A percentile compares a stretch with the other conserved stretches of the same genome.
phyloP scores from a whole-genome alignment of 2,113 vertebrate genomes.

The Gadus chalcogrammus region DNA sequence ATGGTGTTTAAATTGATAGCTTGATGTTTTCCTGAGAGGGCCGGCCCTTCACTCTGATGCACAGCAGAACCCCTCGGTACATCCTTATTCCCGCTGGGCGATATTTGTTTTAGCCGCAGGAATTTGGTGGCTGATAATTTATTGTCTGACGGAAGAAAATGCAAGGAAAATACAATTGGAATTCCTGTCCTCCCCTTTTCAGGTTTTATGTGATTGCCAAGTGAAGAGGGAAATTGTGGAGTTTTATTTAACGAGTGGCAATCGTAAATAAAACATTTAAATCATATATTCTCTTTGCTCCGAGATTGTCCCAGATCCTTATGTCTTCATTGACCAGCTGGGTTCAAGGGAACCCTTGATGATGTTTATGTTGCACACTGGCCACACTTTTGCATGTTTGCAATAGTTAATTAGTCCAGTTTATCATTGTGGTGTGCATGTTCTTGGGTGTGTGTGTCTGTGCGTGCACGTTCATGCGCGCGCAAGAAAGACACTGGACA shows the following conservation, averaged over 20 bases:
- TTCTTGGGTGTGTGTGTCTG: not conserved
- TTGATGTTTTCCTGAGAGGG: constrained; percentile 53
- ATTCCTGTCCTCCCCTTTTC: too few relatives aligned
- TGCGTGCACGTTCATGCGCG: not conserved
- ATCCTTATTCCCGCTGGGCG: constrained; percentile 59
- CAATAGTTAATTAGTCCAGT: constrained; percentile 6
- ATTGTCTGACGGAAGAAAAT: constrained; percentile 61
- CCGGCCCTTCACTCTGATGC: constrained; percentile 61
- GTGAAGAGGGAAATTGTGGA: too few relatives aligned
- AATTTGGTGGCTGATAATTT: constrained; percentile 66
- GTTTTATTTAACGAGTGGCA: too few relatives aligned
- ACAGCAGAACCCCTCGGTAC: constrained; percentile 61
- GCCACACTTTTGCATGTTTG: too few relatives aligned
- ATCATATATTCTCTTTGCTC: too few relatives aligned
- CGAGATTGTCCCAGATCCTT: too few relatives aligned
- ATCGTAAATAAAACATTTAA: too few relatives aligned
- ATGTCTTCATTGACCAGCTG: too few relatives aligned
- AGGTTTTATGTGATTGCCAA: too few relatives aligned
- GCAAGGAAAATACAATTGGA: constrained; percentile 40
- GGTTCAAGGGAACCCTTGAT: too few relatives aligned
- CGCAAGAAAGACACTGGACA: constrained; percentile 20
- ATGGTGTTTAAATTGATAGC: constrained; percentile 67
- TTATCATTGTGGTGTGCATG: not conserved
- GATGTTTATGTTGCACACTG: too few relatives aligned
- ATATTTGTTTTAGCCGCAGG: constrained; percentile 70